Base-by-base conservation (phyloP, 2,113 vertebrate genomes). In the Oceanites oceanicus region DNA sequence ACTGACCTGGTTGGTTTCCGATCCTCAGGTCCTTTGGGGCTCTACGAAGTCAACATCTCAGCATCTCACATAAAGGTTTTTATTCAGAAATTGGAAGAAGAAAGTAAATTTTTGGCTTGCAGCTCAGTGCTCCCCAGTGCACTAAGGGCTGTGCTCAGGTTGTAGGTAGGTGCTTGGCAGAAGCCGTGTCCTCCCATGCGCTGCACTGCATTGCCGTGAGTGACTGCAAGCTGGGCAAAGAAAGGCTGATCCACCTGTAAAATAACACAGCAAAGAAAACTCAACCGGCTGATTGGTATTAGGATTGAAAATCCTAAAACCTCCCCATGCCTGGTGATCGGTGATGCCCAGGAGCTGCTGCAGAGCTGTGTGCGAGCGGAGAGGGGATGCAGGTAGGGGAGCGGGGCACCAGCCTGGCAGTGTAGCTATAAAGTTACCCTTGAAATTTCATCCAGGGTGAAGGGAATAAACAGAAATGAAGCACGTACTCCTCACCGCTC, bases 251-350 rank as follows among this genome's bases (percentile, higher is more conserved):
- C 66, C 63, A 11, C 42, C 40, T 59, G n/a, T 63, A 74, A 87
- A 89, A 67, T 30, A 55, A 23, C 26, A 11, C 34, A 29, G 50
- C 32, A n/a, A 32, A 52, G 62, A 67, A 79, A 93, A 65, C 49
- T 36, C 49, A n/a, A 17, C 26, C 0, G 0, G 12, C 45, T n/a
- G 10, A 44, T 38, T 3, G 1, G 16, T 38, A 9, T 38, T 38
- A 38, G 38, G 38, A 38, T 38, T 38, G 38, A 38, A 38, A 38
- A 38, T 9, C 38, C 38, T 38, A 38, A 38, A 38, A 38, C 4
- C 17, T 66, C 17, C 29, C 30, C 0, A 0, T 22, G 18, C 66
- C 62, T 83, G 14, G 5, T 29, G 29, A 3, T 36, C 0, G 0
- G 11, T 25, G 66, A n/a, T 42, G 47, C 47, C 38, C 25, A 20